phyloP scores from a whole-genome alignment of 2,797 vertebrate species.

The Lateolabrax maculatus region DNA sequence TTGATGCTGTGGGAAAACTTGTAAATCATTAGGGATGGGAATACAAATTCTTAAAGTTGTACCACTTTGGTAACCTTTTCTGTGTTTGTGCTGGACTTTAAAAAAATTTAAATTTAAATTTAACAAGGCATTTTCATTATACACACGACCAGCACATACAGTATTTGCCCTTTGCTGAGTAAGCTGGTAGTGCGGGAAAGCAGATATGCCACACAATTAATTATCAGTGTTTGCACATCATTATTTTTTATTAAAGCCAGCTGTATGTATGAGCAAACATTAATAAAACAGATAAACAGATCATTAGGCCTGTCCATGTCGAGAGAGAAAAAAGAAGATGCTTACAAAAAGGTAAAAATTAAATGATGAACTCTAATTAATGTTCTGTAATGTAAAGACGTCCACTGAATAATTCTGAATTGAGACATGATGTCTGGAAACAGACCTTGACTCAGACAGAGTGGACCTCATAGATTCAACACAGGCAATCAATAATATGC shows the following conservation, averaged over 20 bases:
- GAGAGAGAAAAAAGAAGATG: conserved; percentile 25
- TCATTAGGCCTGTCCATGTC: conserved; percentile 67
- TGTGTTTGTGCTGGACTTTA: conserved; percentile 18
- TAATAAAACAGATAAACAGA: conserved; percentile 76
- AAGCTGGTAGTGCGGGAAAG: conserved; percentile 60
- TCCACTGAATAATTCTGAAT: conserved; percentile 27
- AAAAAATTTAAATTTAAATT: conserved; percentile 53
- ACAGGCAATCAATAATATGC: conserved; percentile 63
- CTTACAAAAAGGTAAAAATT: conserved; percentile 37
- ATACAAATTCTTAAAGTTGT: background rate
- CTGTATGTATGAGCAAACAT: conserved; percentile 69
- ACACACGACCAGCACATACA: conserved; percentile 41
- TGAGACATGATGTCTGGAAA: conserved; percentile 44
- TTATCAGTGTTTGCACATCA: conserved; percentile 82
- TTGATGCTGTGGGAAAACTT: background rate
- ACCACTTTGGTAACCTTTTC: background rate
- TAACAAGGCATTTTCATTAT: conserved; percentile 64
- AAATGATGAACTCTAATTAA: conserved; percentile 37
- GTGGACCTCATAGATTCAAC: conserved; percentile 49
- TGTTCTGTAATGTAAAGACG: conserved; percentile 35
- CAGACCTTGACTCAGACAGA: conserved; percentile 49
- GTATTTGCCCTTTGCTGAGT: conserved; percentile 69
- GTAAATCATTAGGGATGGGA: background rate
- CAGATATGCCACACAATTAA: conserved; percentile 78
- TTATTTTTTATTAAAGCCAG: conserved; percentile 83